These are phyloP conservation scores for Idaea straminata DNA, from an alignment of 2,888 invertebrate genomes.

Conservation along the genomic window DNA sequence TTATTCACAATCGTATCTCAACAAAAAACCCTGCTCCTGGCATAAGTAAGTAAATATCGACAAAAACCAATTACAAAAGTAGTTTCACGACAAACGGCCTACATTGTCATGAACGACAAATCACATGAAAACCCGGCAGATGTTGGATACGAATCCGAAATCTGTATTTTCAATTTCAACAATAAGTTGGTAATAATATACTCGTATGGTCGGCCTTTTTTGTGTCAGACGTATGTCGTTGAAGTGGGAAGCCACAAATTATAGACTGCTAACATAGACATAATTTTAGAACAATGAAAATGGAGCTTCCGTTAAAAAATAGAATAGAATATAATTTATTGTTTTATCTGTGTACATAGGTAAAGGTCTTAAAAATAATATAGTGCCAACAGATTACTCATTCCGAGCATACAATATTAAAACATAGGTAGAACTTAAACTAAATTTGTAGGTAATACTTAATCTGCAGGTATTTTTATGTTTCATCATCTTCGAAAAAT, in stretches of 20 bases:
- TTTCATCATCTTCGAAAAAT: no score
- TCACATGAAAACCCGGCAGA: slow-evolving; percentile 68
- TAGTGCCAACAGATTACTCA: no score
- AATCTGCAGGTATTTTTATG: no score
- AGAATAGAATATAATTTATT: no score
- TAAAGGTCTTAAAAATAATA: no score
- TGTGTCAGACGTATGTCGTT: slow-evolving; percentile 35
- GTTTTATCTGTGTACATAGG: no score
- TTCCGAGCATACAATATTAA: no score
- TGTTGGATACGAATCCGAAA: slow-evolving; percentile 64
- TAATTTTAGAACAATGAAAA: background rate
- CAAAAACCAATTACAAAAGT: background rate
- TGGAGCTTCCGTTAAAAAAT: no score
- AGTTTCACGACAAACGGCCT: background rate
- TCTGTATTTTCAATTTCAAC: slow-evolving; percentile 56
- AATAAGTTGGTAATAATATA: slow-evolving; percentile 56
- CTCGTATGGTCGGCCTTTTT: slow-evolving; percentile 37
- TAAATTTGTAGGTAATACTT: no score
- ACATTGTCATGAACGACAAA: slow-evolving; percentile 43
- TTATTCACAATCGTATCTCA: background rate
- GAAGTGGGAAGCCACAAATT: slow-evolving; percentile 42
- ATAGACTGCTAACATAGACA: background rate
- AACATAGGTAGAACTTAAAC: no score
- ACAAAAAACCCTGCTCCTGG: background rate
- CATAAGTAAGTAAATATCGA: background rate